Evolutionary conservation across 2,888 invertebrate genomes (phyloP).

Genomic region (Heliconius aoede): DNA sequence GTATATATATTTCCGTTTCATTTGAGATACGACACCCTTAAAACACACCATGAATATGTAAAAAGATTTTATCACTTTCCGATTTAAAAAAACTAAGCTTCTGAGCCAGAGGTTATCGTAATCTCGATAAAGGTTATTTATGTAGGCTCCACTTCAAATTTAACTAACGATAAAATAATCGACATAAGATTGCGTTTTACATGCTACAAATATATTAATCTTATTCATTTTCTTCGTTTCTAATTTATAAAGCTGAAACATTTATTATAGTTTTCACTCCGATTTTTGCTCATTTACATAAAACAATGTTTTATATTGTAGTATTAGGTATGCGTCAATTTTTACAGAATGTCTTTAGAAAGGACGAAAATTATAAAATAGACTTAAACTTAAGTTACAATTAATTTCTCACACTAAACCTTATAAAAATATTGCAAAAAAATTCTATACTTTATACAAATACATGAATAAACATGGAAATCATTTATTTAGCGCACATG

Average conservation of each 20-base stretch:
- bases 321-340: too few relatives aligned
- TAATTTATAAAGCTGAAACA: not conserved
- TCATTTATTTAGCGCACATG: slow-evolving; percentile 27
- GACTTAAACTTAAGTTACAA: too few relatives aligned
- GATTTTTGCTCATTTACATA: too few relatives aligned
- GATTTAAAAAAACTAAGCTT: slow-evolving; percentile 6
- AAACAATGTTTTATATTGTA: not conserved
- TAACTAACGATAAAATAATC: slow-evolving; percentile 10
- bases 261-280: too few relatives aligned
- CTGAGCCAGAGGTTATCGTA: slow-evolving; percentile 2
- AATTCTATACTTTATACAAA: not conserved
- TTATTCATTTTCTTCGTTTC: not conserved
- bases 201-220: not conserved
- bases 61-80: not conserved
- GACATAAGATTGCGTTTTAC: not conserved
- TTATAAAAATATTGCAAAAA: too few relatives aligned
- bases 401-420: too few relatives aligned
- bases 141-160: not conserved
- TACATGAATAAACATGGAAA: slow-evolving; percentile 10
- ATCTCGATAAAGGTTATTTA: not conserved
- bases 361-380: too few relatives aligned
- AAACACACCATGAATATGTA: not conserved
- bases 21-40: not conserved
- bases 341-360: too few relatives aligned
- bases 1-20: too few relatives aligned